These are phyloP conservation scores for Cephalopterus ornatus DNA, from an alignment of 2,113 vertebrate species.

Conservation along the genomic window DNA sequence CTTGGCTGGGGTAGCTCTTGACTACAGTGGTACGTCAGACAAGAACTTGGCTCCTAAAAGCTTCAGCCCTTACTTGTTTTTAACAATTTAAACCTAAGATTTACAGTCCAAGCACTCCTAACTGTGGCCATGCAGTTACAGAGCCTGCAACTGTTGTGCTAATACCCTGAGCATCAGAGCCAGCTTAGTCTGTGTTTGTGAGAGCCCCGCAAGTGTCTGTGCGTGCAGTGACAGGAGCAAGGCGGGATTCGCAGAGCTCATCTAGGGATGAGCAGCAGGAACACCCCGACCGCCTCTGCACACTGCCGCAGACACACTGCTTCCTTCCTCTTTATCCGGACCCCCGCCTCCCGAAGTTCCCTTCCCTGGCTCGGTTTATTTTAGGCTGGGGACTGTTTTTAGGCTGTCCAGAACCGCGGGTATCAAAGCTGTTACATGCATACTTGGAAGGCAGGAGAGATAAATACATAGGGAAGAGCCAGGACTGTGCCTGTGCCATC, in stretches of 20 bases:
- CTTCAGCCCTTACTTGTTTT: not conserved
- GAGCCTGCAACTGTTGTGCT: not conserved
- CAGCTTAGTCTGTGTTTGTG: not conserved
- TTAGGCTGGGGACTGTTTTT: not conserved
- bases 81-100: not conserved
- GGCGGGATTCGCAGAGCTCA: rapidly evolving
- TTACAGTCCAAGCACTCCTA: not conserved
- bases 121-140: not conserved
- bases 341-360: not conserved
- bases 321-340: not conserved
- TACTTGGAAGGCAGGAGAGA: not conserved
- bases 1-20: not conserved
- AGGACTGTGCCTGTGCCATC: not conserved
- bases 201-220: not conserved
- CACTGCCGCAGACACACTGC: not conserved
- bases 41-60: not conserved
- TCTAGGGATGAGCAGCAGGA: not conserved
- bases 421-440: rapidly evolving
- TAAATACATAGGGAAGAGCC: not conserved
- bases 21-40: not conserved
- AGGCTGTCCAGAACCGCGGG: not conserved
- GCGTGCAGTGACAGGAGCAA: not conserved
- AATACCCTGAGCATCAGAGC: not conserved
- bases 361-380: not conserved
- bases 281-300: not conserved